phyloP scores from a whole-genome alignment of 2,888 invertebrate species.

The Melieria crassipennis region DNA sequence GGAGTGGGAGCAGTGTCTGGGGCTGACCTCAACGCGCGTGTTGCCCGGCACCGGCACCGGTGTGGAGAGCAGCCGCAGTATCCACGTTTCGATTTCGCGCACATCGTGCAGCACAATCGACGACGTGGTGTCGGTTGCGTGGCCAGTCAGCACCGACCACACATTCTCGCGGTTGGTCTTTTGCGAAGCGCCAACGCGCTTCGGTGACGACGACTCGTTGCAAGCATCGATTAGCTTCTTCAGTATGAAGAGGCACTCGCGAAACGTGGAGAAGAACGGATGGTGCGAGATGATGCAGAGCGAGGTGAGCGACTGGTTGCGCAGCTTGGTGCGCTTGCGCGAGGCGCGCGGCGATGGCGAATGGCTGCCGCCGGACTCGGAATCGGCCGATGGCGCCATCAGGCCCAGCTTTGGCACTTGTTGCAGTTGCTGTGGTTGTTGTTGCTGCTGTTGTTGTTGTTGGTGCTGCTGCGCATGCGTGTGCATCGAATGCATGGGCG shows the following conservation, averaged over 20 bases:
- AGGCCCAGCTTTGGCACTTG: conserved; percentile 72
- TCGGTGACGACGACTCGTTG: conserved; percentile 91
- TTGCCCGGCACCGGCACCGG: conserved; percentile 98
- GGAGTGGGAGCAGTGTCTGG: background rate
- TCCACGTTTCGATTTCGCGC: conserved; percentile 99
- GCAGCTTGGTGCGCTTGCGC: conserved; percentile 81
- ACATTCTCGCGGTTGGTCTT: conserved; percentile 92
- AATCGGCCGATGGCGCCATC: conserved; percentile 76
- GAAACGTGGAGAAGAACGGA: conserved; percentile 98
- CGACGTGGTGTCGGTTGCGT: conserved; percentile 81
- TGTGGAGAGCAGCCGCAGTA: conserved; percentile 91
- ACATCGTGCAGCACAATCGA: conserved; percentile 95
- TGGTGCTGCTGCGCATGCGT: conserved; percentile 44
- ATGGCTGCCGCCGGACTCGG: conserved; percentile 88
- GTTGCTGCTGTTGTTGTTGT: conserved; percentile 34
- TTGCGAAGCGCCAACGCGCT: conserved; percentile 88
- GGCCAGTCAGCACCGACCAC: conserved; percentile 93
- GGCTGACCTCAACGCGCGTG: conserved; percentile 75
- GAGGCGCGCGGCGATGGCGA: conserved; percentile 86
- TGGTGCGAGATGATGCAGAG: conserved; percentile 98
- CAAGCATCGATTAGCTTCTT: conserved; percentile 97
- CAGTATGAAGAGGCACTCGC: conserved; percentile 95
- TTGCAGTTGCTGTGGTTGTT: conserved; percentile 37
- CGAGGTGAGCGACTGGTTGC: conserved; percentile 95
- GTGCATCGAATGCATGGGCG: conserved; percentile 36